Evolutionary conservation across 2,888 invertebrate species (phyloP), one percentile per base, ranked within the genome.

Genomic region (Polymixis flavicincta): DNA sequence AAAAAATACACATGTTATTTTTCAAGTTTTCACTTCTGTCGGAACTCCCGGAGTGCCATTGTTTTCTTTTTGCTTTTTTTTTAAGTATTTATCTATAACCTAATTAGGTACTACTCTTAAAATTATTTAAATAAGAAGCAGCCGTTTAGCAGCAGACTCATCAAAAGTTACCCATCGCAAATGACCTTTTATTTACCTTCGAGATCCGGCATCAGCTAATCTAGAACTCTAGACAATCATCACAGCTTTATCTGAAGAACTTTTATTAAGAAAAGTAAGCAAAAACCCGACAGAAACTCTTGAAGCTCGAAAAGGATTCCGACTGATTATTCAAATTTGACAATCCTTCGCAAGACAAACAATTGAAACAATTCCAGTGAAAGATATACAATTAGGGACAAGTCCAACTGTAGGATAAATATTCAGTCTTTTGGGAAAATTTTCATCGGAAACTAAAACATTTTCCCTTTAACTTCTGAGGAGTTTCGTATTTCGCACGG

Each of bases 321-420:
- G 66, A 50, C 79, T 86, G 87, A 89, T 87, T 87, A 92, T 92
- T 91, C 85, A 90, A 91, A 90, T 90, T 89, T 86, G 84, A 88
- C 89, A 89, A 88, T 88, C 86, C 87, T 87, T 87, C 76, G 70
- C 78, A 89, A 91, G 87, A 89, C 87, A 92, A 91, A 92, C 88
- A 90, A 90, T 86, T 86, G 81, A 77, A 90, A 84, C 88, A 86
- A 86, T 87, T 90, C 82, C 86, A 83, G 80, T 74, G 83, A 89
- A 92, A 92, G 89, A 91, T 88, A 92, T 90, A 92, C 92, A 92
- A 92, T 92, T 92, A 87, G 82, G 74, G 85, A 87, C 84, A 86
- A 89, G 86, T 87, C 86, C 88, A 84, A 88, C 88, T 89, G 82
- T 84, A 86, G 87, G 89, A 88, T 89, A 90, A 89, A 91, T 87